Percentiles rank a stretch among this genome's conserved stretches.
Conservation (phyloP, 2,113 vertebrate genomes). For the Myodes glareolus region DNA sequence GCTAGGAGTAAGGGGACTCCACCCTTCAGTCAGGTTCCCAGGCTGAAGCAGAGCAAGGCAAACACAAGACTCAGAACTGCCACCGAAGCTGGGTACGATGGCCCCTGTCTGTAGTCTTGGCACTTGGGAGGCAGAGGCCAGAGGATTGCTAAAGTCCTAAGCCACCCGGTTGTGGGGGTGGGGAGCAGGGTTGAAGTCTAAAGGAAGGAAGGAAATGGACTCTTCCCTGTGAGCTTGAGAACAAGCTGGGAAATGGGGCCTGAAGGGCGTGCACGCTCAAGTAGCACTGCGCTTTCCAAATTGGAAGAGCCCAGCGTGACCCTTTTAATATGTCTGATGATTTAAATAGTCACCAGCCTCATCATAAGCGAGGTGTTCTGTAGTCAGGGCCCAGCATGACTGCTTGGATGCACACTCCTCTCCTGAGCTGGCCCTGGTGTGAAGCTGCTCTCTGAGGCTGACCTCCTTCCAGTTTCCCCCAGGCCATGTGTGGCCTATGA, state of each 20-base stretch:
- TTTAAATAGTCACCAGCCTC: neutral
- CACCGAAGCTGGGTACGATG: neutral
- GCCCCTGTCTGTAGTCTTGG: neutral
- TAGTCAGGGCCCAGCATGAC: neutral
- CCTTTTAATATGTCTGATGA: neutral
- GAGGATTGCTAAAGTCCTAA: neutral
- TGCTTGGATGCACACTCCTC: neutral
- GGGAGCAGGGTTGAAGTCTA: neutral
- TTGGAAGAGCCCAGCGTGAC: neutral
- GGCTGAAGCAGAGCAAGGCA: neutral
- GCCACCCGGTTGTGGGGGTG: neutral
- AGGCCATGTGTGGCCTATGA: neutral
- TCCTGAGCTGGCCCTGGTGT: neutral
- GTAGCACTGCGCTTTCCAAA: neutral
- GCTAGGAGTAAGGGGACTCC: neutral
- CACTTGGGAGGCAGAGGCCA: neutral
- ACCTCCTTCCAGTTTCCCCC: neutral
- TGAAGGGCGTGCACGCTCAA: neutral
- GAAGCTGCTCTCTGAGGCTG: slow-evolving; percentile 12
- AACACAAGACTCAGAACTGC: neutral
- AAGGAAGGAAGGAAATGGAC: neutral
- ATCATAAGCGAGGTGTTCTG: neutral
- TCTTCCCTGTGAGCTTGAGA: neutral
- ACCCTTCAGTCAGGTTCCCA: neutral
- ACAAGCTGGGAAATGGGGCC: neutral